Evolutionary conservation across 2,113 vertebrate species (phyloP), one percentile per base, ranked within the genome.

Genomic region (Calidris pugnax): DNA sequence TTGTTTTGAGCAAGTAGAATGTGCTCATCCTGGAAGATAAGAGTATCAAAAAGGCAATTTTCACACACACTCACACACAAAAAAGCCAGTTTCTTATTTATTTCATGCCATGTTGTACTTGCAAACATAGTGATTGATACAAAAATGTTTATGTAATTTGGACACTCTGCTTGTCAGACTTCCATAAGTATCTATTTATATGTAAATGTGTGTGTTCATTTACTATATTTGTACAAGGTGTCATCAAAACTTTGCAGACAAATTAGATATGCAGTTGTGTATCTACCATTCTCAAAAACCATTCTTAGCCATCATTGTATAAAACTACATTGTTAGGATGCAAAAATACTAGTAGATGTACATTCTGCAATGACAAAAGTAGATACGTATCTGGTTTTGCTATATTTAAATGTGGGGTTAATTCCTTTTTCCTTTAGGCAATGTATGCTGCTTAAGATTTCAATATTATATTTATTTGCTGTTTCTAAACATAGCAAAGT

Each of bases 161-260:
- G 3, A 66, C 9, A 45, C 4, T 67, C 12, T 87, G 2, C 15
- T 48, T 95, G 28, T 59, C 32, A 67, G 26, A 50, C 28, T 89
- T 89, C 48, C 8, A 14, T 27, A 72, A 72, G 11, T 30, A 7
- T 21, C 9, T 24, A 35, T n/a, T 74, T 89, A 45, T 57, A 80
- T 3, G 74, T 17, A 50, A 73, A 81, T 84, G 66, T 92, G 4
- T 67, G 21, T 76, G 53, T 28, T 60, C 5, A 32, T 89, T 89
- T 84, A 51, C 26, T 76, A 4, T 62, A 63, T 33, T 84, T 71
- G 7, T 26, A 62, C 20, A 48, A 0, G 0, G 12, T 67, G 9
- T 18, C 1, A 1, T n/a, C 57, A 91, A 90, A 90, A 30, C 2
- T 77, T 59, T 74, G 37, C n/a, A 71, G 66, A 12, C 2, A 78